Percentiles rank a stretch among this genome's conserved stretches.
Conservation (phyloP, 2,888 invertebrate species). For the Trichogramma evanescens region DNA sequence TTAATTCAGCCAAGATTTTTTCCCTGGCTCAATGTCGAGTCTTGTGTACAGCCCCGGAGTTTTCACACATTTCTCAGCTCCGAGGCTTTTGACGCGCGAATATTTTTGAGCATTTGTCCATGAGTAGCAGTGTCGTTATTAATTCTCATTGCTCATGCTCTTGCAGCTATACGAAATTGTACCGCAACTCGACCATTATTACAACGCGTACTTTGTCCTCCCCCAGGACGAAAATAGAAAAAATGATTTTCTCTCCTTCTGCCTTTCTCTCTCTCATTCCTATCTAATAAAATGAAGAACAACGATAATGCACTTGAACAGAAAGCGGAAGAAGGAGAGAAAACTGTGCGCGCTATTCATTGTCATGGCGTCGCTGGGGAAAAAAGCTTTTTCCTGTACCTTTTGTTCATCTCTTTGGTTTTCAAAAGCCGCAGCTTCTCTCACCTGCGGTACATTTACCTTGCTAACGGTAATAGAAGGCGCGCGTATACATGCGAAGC, state of each 20-base stretch:
- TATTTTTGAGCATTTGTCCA: no score
- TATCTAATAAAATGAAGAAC: slow-evolving; percentile 17
- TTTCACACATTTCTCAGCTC: no score
- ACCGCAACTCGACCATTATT: no score
- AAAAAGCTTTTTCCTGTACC: neutral
- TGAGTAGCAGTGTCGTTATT: no score
- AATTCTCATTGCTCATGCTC: no score
- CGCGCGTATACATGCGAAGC: neutral
- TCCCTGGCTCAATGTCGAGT: no score
- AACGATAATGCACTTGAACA: slow-evolving; percentile 12
- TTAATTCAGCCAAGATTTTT: no score
- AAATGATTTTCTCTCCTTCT: slow-evolving; percentile 32
- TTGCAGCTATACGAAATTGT: no score
- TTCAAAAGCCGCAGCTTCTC: neutral
- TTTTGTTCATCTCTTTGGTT: neutral
- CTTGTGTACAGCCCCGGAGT: no score
- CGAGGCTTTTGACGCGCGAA: no score
- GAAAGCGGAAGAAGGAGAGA: no score
- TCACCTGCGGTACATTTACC: neutral
- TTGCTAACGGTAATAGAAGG: neutral
- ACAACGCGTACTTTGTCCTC: no score
- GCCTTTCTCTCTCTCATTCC: slow-evolving; percentile 9
- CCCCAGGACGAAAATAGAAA: slow-evolving; percentile 35
- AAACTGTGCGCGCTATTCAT: neutral
- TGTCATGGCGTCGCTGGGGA: neutral